Base-by-base conservation (phyloP, 2,888 invertebrate species). In the Parnassius glacialis region DNA sequence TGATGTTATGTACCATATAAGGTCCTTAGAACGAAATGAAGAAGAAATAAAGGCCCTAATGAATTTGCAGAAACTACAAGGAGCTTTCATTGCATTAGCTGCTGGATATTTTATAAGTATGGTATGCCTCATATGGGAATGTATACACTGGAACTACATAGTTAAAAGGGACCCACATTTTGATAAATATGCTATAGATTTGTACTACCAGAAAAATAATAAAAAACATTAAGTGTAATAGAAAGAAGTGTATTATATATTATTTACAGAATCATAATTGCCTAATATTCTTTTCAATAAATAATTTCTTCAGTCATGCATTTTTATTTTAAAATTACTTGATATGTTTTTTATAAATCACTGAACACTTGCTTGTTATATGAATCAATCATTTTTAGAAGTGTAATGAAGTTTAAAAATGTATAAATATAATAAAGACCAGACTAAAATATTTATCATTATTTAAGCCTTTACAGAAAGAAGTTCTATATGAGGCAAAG, bases 11-110 rank as follows among this genome's bases (percentile, higher is more conserved):
- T 85, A 93, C 56, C 90, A 93, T 60, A 88, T 92, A 57, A 79
- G 87, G 57, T 90, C 93, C 2, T 80, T 93, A 54, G 93, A 93
- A 64, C 87, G 89, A 0, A 94, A 93, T 73, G 90, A 92, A 52
- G 88, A 92, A 1, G 92, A 93, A 60, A 84, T 93, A n/a, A 96
- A 95, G 79, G 96, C 96, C 5, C 76, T 96, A 12, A 95, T 97
- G 92, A 94, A 95, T 82, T 88, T 96, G 69, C 93, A 93, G 68
- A 97, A 97, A 77, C 92, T 97, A 52, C 95, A 95, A 79, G 96
- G 96, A 52, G 96, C 95, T 3, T 92, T 96, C 66, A 93, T 96
- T 48, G 95, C 95, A 9, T 79, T 97, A n/a, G 92, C 84, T 2
- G 90, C 94, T 54, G 97, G 97, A 0, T 96, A 95, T 74, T 79